Evolutionary conservation across 2,888 invertebrate species (phyloP), one percentile per base, ranked within the genome.

Genomic region (Tryphoninae sp.): DNA sequence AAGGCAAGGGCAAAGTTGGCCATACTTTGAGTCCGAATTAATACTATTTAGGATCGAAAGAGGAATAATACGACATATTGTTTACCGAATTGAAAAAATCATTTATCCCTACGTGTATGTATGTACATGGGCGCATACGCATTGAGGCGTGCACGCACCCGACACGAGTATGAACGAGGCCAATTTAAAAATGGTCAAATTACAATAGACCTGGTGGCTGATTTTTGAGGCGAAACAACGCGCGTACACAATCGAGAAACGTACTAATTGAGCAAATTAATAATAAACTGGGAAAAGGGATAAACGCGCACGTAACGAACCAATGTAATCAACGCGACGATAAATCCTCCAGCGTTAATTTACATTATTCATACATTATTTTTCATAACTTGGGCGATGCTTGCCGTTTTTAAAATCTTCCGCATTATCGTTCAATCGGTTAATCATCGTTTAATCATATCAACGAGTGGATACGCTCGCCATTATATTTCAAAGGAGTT

Each of bases 191-290:
- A 79, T 76, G 73, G 84, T 84, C 82, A 85, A 86, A 83, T 88
- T 90, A 89, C 87, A 91, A 90, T 91, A 33, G 33, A 33, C 33
- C 33, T 33, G 33, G 33, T 33, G 33, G 91, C 91, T 91, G 91
- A 90, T 90, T 89, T 89, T 86, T 87, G 86, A 84, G 82, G 84
- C 4, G 6, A 84, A 83, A 83, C 59, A 76, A 62, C 67, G 59
- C 53, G 49, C 61, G 55, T 59, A 53, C 33, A 33, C 33, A 19
- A 19, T 33, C 33, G 51, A 74, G 51, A 74, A 51, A 65, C 40
- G 58, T 19, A 13, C n/a, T 33, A 61, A 40, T 72, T 13, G 58
- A 45, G 45, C 33, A 61, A 71, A 67, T 68, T 23, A 73, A 3
- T 51, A 64, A 58, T 19, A 59, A 51, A 2, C n/a, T 65, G 11